Conservation (phyloP, 2,113 vertebrate species). For the Pangasianodon gigas region DNA sequence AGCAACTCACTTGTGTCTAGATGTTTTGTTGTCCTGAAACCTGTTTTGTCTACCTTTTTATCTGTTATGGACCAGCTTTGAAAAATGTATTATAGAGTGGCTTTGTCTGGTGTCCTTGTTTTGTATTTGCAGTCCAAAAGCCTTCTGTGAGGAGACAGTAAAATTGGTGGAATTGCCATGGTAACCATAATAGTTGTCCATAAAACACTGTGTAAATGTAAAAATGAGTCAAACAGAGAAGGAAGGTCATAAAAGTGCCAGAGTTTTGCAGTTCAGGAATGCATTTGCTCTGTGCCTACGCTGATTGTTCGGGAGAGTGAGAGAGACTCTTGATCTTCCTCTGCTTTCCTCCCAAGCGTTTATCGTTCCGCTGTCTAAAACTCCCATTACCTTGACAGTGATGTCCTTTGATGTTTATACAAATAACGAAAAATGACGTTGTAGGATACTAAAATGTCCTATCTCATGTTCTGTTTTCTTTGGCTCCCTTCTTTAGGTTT, state of each 20-base stretch:
- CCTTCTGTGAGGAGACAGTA: slow-evolving; percentile 51
- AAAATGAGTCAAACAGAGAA: slow-evolving; percentile 77
- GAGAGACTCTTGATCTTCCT: slow-evolving; percentile 19
- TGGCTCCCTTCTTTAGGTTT: neutral
- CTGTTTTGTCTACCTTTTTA: slow-evolving; percentile 57
- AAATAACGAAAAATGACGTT: slow-evolving; percentile 30
- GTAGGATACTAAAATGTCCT: slow-evolving; percentile 10
- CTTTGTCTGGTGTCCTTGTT: slow-evolving; percentile 38
- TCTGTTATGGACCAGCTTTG: slow-evolving; percentile 59
- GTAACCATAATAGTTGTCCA: slow-evolving; percentile 75
- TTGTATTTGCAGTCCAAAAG: slow-evolving; percentile 59
- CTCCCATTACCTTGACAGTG: slow-evolving; percentile 15
- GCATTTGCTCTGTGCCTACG: slow-evolving; percentile 19
- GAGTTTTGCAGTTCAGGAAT: slow-evolving; percentile 48
- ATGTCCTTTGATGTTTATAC: slow-evolving; percentile 31
- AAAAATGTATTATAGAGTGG: neutral
- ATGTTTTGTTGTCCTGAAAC: slow-evolving; percentile 14
- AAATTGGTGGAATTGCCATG: slow-evolving; percentile 77
- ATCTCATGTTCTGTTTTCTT: slow-evolving; percentile 4
- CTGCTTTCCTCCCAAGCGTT: slow-evolving; percentile 21
- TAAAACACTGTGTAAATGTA: slow-evolving; percentile 78
- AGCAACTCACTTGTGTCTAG: neutral
- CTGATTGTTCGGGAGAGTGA: neutral
- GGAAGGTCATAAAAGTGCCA: slow-evolving; percentile 60
- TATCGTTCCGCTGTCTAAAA: slow-evolving; percentile 2